phyloP scores from a whole-genome alignment of 2,888 invertebrate species.

The Melitaea athalia region DNA sequence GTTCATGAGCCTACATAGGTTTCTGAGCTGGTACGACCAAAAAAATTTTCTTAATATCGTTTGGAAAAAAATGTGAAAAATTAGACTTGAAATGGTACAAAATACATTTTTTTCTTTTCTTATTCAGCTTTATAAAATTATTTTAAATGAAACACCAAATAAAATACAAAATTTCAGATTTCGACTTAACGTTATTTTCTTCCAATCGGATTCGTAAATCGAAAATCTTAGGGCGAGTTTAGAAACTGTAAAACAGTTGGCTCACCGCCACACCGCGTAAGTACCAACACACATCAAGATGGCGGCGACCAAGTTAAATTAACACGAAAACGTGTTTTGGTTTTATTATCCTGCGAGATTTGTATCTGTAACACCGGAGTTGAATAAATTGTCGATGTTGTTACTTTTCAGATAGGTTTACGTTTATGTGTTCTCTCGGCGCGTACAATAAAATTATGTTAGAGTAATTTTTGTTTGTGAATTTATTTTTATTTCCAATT shows the following conservation, averaged over 20 bases:
- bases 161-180: background rate
- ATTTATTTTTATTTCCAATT: background rate
- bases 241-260: conserved; percentile 4
- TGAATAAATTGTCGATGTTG: conserved; percentile 18
- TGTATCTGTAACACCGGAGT: conserved; percentile 39
- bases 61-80: no score
- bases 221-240: conserved; percentile 6
- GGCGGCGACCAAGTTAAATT: conserved; percentile 59
- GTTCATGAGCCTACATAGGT: no score
- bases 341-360: conserved; percentile 59
- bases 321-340: conserved; percentile 62
- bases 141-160: background rate
- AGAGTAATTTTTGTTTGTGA: background rate
- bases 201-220: background rate
- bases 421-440: background rate
- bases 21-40: no score
- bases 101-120: no score
- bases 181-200: background rate
- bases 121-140: no score
- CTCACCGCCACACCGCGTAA: conserved; percentile 8
- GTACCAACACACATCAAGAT: conserved; percentile 1
- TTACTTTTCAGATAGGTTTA: conserved; percentile 15
- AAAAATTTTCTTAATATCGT: no score
- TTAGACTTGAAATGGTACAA: no score
- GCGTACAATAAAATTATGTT: conserved; percentile 2